phyloP scores from a whole-genome alignment of 2,888 invertebrate species.

The Rhingia campestris region DNA sequence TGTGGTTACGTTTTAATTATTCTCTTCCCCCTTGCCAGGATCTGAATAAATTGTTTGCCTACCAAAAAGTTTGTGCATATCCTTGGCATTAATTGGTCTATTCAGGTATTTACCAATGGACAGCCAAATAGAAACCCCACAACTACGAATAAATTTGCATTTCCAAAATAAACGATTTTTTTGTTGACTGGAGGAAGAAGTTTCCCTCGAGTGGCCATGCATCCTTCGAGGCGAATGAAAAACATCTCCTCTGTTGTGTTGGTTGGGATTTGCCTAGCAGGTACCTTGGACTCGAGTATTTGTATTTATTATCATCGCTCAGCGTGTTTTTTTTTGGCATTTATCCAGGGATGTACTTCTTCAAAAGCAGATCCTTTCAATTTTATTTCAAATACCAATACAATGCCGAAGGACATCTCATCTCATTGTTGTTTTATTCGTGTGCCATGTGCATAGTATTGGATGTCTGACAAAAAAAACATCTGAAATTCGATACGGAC shows the following conservation, averaged over 20 bases:
- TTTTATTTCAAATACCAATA: constrained; percentile 12
- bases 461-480: constrained; percentile 26
- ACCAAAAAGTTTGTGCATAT: background rate
- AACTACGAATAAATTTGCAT: constrained; percentile 58
- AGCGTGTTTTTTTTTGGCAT: constrained; percentile 38
- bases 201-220: background rate
- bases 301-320: constrained; percentile 43
- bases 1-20: constrained; percentile 55
- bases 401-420: constrained; percentile 47
- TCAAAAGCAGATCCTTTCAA: constrained; percentile 26
- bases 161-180: constrained; percentile 18
- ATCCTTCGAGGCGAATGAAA: background rate
- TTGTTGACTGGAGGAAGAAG: constrained; percentile 29
- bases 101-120: constrained; percentile 32
- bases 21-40: constrained; percentile 13
- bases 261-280: constrained; percentile 22
- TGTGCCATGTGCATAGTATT: constrained; percentile 55
- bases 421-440: constrained; percentile 53
- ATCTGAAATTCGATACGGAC: constrained; percentile 58
- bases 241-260: constrained; percentile 51
- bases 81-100: constrained; percentile 57
- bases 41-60: constrained; percentile 30
- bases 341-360: constrained; percentile 26
- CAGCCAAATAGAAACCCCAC: background rate
- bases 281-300: constrained; percentile 14